phyloP scores from a whole-genome alignment of 1,140 invertebrate genomes.

The Archegozetes longisetosus region DNA sequence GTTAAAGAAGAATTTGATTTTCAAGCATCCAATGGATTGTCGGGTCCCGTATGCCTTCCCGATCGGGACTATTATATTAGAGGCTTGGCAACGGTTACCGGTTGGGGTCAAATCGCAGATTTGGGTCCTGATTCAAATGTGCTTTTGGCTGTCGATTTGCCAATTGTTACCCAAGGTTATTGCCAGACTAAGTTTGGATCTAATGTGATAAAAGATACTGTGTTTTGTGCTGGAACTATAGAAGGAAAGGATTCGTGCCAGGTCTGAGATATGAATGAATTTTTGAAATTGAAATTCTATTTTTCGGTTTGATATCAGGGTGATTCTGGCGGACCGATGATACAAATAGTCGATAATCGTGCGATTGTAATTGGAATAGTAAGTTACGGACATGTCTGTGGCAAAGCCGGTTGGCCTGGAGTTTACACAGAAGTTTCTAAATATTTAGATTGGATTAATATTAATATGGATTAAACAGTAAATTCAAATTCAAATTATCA shows the following conservation, averaged over 20 bases:
- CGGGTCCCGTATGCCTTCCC: neutral
- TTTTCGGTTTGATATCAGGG: neutral
- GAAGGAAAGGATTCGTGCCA: neutral
- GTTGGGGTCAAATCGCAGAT: neutral
- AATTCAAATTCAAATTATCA: neutral
- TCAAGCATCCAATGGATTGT: neutral
- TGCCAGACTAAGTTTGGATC: neutral
- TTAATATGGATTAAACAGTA: too few relatives aligned
- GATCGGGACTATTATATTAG: neutral
- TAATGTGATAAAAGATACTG: neutral
- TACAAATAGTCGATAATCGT: constrained; percentile 21
- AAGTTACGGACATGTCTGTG: constrained; percentile 22
- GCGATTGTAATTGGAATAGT: constrained; percentile 29
- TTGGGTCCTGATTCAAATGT: neutral
- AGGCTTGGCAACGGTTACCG: neutral
- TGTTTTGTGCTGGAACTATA: neutral
- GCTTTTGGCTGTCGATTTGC: neutral
- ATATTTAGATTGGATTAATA: constrained; percentile 4
- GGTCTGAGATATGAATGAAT: neutral
- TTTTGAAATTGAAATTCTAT: neutral
- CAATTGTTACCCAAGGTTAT: neutral
- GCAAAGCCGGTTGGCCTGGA: constrained; percentile 2
- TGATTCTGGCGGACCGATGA: constrained; percentile 28
- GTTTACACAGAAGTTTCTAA: neutral
- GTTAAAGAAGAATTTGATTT: neutral